Evolutionary conservation across 2,888 invertebrate genomes (phyloP).

Genomic region (Agrenia bidenticulata): DNA sequence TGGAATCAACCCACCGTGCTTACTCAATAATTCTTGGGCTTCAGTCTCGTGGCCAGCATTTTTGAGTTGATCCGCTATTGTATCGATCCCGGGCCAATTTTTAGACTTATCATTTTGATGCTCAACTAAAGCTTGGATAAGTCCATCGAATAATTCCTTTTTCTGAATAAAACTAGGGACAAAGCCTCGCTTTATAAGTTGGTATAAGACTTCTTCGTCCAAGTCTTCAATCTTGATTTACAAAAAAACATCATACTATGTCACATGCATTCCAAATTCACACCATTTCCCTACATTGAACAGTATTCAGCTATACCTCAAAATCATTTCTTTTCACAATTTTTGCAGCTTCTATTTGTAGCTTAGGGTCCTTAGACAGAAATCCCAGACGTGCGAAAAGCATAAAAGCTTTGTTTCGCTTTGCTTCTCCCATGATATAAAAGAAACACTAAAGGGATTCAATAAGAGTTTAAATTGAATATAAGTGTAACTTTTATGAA

Average conservation of each 20-base stretch:
- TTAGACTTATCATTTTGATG: conserved; percentile 14
- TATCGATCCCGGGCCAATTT: conserved; percentile 15
- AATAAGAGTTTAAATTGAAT: too few species aligned
- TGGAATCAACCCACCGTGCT: conserved; percentile 15
- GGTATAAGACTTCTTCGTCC: conserved; percentile 17
- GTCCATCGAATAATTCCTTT: conserved; percentile 13
- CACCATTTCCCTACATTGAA: too few species aligned
- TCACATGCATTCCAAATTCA: too few species aligned
- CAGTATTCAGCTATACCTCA: conserved; percentile 6
- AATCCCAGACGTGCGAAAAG: conserved; percentile 12
- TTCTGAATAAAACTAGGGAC: conserved; percentile 14
- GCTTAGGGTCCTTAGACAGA: conserved; percentile 13
- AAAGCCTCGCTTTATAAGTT: conserved; percentile 14
- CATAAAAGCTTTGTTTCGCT: conserved; percentile 13
- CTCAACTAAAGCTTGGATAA: conserved; percentile 5
- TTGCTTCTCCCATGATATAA: conserved; percentile 15
- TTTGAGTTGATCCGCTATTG: conserved; percentile 15
- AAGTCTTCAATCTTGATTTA: conserved; percentile 20
- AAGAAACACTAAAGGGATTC: conserved; percentile 16
- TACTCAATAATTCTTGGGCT: conserved; percentile 15
- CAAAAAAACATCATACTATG: too few species aligned
- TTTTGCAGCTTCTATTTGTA: conserved; percentile 10
- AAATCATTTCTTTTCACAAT: conserved; percentile 16
- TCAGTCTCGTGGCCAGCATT: conserved; percentile 11
- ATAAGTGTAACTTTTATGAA: too few species aligned